Percentiles rank a stretch among this genome's conserved stretches.
Evolutionary conservation across 2,797 vertebrate genomes (phyloP).

Genomic region (Pelodytes ibericus): DNA sequence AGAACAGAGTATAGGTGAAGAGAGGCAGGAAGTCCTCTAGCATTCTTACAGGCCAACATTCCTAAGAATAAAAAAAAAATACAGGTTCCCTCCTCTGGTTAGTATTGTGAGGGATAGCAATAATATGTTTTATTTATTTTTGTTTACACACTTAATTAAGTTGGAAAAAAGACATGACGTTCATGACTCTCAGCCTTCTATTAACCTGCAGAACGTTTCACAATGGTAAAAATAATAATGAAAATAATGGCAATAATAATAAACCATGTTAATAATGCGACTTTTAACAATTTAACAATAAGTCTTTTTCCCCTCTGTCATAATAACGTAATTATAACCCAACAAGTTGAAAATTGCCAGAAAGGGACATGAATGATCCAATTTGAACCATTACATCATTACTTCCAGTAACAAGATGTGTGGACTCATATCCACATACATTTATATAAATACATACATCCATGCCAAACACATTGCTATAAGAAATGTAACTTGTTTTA

Average conservation of each 20-base stretch:
- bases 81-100: no score
- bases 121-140: no score
- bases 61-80: constrained; percentile 20
- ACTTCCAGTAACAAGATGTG: background rate
- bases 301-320: no score
- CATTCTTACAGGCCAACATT: constrained; percentile 21
- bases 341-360: constrained; percentile 1
- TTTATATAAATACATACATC: background rate
- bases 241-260: no score
- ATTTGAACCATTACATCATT: constrained; percentile 11
- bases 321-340: background rate
- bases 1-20: constrained; percentile 15
- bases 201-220: no score
- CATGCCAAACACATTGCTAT: constrained; percentile 6
- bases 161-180: no score
- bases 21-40: constrained; percentile 11
- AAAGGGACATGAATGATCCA: background rate
- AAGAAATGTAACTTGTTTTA: background rate
- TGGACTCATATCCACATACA: constrained; percentile 1
- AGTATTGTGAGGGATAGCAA: no score
- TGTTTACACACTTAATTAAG: no score
- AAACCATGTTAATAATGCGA: no score
- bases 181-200: no score
- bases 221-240: no score
- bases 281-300: no score